Conservation (phyloP, 2,888 invertebrate genomes). For the Petrophora chlorosata region DNA sequence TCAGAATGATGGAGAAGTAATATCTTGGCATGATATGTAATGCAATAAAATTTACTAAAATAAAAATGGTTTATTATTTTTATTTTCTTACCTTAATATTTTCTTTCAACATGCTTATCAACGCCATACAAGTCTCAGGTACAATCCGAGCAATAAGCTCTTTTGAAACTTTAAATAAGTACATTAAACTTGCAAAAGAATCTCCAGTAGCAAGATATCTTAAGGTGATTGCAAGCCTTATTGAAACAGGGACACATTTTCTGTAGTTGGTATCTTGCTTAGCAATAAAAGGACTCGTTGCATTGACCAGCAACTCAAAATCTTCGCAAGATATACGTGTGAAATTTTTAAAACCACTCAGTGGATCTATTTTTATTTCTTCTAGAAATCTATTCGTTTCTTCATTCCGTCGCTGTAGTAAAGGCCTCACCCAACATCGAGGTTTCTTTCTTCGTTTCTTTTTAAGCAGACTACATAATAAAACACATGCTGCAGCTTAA, state of each 20-base stretch:
- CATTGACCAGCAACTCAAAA: slow-evolving; percentile 14
- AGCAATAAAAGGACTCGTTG: slow-evolving; percentile 21
- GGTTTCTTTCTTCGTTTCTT: slow-evolving; percentile 35
- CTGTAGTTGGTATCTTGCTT: slow-evolving; percentile 30
- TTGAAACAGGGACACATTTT: slow-evolving; percentile 30
- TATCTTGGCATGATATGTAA: slow-evolving; percentile 26
- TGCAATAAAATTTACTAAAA: slow-evolving; percentile 26
- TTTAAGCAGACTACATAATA: slow-evolving; percentile 16
- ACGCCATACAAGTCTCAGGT: slow-evolving; percentile 25
- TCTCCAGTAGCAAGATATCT: slow-evolving; percentile 30
- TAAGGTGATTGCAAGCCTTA: slow-evolving; percentile 32
- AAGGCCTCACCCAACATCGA: slow-evolving; percentile 33
- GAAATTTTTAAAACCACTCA: slow-evolving; percentile 31
- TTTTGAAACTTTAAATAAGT: slow-evolving; percentile 31
- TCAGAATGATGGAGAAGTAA: slow-evolving; percentile 21
- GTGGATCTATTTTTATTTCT: slow-evolving; percentile 33
- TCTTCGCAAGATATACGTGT: slow-evolving; percentile 27
- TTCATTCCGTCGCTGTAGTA: slow-evolving; percentile 32
- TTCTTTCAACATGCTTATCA: slow-evolving; percentile 27
- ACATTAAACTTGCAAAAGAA: slow-evolving; percentile 26
- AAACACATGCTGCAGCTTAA: slow-evolving; percentile 34
- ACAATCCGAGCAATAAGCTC: slow-evolving; percentile 29
- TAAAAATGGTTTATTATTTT: slow-evolving; percentile 19
- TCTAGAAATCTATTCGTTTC: slow-evolving; percentile 33
- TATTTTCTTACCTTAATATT: slow-evolving; percentile 28